A percentile compares a stretch with the other conserved stretches of the same genome.
phyloP scores from a whole-genome alignment of 2,113 vertebrate species.

The Mesitornis unicolor region DNA sequence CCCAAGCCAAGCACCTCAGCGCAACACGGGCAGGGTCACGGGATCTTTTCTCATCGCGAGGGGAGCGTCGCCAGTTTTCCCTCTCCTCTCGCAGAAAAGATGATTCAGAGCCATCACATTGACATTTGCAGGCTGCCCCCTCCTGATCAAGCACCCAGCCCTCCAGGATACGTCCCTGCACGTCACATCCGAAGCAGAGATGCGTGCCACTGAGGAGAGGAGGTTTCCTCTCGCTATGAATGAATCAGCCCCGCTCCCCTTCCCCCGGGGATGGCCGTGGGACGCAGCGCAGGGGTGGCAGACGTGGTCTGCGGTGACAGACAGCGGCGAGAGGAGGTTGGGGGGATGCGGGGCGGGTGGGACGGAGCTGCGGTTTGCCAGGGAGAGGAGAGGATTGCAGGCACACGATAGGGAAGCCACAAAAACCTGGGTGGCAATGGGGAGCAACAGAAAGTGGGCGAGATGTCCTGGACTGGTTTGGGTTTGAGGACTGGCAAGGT shows the following conservation, averaged over 20 bases:
- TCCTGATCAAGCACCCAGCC: not conserved
- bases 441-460: not conserved
- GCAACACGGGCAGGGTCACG: not conserved
- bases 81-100: not conserved
- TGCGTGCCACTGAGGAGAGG: not conserved
- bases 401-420: not conserved
- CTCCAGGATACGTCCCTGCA: not conserved
- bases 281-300: constrained; percentile 39
- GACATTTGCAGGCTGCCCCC: not conserved
- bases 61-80: not conserved
- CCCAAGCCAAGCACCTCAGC: not conserved
- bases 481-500: not conserved
- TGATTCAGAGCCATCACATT: not conserved
- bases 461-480: not conserved
- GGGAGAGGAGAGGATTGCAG: not conserved
- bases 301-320: constrained; percentile 49
- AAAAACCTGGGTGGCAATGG: not conserved
- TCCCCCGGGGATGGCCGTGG: constrained; percentile 29
- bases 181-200: not conserved
- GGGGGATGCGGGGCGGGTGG: not conserved
- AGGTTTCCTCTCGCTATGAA: constrained; percentile 51
- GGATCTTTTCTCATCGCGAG: not conserved
- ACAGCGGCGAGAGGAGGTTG: not conserved
- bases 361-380: not conserved
- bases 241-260: constrained; percentile 63